phyloP scores from a whole-genome alignment of 1,140 invertebrate genomes.

The Nixonia krombeini region DNA sequence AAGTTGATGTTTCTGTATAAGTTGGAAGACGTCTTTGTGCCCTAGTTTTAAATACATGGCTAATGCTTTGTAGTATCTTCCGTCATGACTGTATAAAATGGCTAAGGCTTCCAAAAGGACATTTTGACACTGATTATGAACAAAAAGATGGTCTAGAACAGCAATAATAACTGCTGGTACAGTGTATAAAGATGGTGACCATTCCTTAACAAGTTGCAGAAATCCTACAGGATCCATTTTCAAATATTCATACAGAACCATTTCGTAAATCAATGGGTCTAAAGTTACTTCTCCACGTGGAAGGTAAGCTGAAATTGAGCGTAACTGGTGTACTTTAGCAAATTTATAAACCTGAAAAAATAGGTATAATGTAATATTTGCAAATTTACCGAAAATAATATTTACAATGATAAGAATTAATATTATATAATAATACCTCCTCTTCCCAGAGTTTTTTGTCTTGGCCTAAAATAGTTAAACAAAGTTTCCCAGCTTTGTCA shows the following conservation, averaged over 20 bases:
- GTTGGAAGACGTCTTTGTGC: slow-evolving; percentile 88
- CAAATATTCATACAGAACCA: slow-evolving; percentile 94
- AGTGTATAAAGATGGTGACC: slow-evolving; percentile 90
- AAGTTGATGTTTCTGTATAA: slow-evolving; percentile 88
- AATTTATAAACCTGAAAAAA: slow-evolving; percentile 84
- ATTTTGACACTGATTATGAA: slow-evolving; percentile 79
- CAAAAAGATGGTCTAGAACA: slow-evolving; percentile 81
- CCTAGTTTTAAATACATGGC: slow-evolving; percentile 91
- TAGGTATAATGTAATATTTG: slow-evolving; percentile 1
- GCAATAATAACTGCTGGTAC: slow-evolving; percentile 88
- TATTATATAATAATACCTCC: slow-evolving; percentile 72
- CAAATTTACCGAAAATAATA: background rate
- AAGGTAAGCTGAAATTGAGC: slow-evolving; percentile 89
- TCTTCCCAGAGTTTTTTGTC: slow-evolving; percentile 95
- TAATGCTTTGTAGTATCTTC: slow-evolving; percentile 93
- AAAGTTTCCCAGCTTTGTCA: slow-evolving; percentile 89
- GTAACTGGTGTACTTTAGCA: slow-evolving; percentile 84
- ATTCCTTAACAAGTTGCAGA: slow-evolving; percentile 88
- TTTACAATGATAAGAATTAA: background rate
- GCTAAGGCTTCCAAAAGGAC: slow-evolving; percentile 90
- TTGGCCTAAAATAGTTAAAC: slow-evolving; percentile 82
- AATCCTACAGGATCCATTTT: slow-evolving; percentile 90
- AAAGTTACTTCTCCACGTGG: slow-evolving; percentile 81
- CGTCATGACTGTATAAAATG: slow-evolving; percentile 91
- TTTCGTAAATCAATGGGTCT: slow-evolving; percentile 92